Percentiles rank a stretch among this genome's conserved stretches.
Evolutionary conservation across 2,113 vertebrate genomes (phyloP).

Genomic region (Sporophila hypoxantha): DNA sequence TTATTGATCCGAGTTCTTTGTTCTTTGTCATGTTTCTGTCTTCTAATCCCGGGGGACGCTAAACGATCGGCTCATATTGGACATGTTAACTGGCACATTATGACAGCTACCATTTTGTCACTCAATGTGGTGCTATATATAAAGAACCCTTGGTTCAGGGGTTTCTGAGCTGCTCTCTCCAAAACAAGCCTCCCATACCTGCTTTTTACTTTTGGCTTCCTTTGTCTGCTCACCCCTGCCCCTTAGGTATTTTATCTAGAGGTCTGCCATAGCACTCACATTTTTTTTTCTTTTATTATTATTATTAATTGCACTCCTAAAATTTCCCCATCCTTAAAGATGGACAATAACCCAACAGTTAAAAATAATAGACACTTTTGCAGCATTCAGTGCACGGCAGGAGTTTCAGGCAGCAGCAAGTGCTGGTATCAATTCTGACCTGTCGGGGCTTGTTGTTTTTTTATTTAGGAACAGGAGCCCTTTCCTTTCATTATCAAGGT

Average conservation of each 20-base stretch:
- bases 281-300: not conserved
- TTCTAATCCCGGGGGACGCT: conserved; percentile 76
- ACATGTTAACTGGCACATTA: conserved; percentile 78
- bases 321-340: conserved; percentile 23
- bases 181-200: not conserved
- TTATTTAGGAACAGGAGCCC: conserved; percentile 41
- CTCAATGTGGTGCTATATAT: conserved; percentile 58
- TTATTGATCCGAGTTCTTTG: conserved; percentile 90
- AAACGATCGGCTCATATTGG: conserved; percentile 74
- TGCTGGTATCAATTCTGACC: conserved; percentile 16
- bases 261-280: not conserved
- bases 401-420: conserved; percentile 17
- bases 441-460: conserved; percentile 42
- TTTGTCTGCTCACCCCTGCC: not conserved
- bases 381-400: conserved; percentile 8
- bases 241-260: not conserved
- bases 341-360: conserved; percentile 18
- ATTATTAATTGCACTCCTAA: conserved; percentile 4
- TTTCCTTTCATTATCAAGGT: conserved; percentile 53
- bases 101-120: conserved; percentile 80
- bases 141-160: conserved; percentile 27
- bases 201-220: not conserved
- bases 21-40: conserved; percentile 86
- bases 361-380: conserved; percentile 37
- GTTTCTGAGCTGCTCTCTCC: not conserved